Evolutionary conservation across 2,797 vertebrate genomes (phyloP), one percentile per base, ranked within the genome.

Genomic region (Gallinago nigripennis): DNA sequence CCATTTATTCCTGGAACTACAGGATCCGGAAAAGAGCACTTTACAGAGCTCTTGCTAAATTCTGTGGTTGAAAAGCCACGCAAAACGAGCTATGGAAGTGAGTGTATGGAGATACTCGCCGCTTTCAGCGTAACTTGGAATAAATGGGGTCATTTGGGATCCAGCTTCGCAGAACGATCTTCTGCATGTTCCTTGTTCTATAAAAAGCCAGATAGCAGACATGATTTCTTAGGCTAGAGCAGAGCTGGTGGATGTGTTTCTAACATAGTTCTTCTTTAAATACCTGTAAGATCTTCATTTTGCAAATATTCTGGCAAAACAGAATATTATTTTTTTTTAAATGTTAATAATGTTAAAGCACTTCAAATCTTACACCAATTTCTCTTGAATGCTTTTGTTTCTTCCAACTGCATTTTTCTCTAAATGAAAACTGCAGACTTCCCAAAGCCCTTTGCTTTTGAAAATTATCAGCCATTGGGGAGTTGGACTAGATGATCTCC

Each of bases 1-100:
- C 68, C 79, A 0, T 73, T 75, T 73, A 61, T 87, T 77, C 86
- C 86, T 95, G 91, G 82, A 91, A 68, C 69, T 88, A 11, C 64
- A 87, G 71, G 73, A 80, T 24, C 71, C 46, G 12, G 68, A 50
- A 85, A 75, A 3, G 0, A 87, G 84, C 79, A 17, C 54, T 79
- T 37, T 13, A 11, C 76, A 63, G 66, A 91, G 58, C 63, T 39
- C 82, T 46, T 4, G 0, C 65, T 73, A 18, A 25, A 27, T 65
- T 69, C 78, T 84, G 66, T 12, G 63, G 39, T 63, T 61, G 78
- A 24, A 73, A 70, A 91, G 48, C 78, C 45, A 2, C 0, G 4
- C 11, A 13, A 46, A 68, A 33, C 0, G 2, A 71, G 56, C 68
- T 46, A 1, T 4, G 5, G 70, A 63, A 78, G 78, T 7, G 19